A percentile compares a stretch with the other conserved stretches of the same genome.
These are phyloP conservation scores for Pocota personata DNA, from an alignment of 2,888 invertebrate genomes.

Conservation along the genomic window DNA sequence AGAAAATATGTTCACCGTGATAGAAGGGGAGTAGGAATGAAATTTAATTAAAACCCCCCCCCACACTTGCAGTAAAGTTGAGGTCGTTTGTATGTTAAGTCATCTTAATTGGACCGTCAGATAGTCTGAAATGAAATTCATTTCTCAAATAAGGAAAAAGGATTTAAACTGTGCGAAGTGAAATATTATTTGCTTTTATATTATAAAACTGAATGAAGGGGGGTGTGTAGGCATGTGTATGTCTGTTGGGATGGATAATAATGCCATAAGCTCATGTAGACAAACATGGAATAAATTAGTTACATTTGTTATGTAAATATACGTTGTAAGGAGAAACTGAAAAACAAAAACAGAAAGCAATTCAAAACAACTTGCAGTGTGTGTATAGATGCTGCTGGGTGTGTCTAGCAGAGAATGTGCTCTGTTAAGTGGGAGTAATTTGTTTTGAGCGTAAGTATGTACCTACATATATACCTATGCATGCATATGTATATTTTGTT, in stretches of 20 bases:
- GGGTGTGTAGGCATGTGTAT: neutral
- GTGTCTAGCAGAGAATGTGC: neutral
- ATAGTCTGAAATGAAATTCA: slow-evolving; percentile 31
- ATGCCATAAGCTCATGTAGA: slow-evolving; percentile 53
- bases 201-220: neutral
- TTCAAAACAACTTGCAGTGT: neutral
- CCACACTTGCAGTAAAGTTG: neutral
- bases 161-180: slow-evolving; percentile 28
- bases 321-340: neutral
- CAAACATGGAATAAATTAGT: slow-evolving; percentile 60
- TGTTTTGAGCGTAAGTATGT: neutral
- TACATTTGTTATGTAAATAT: slow-evolving; percentile 50
- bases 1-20: neutral
- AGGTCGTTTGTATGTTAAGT: slow-evolving; percentile 7
- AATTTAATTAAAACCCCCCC: slow-evolving; percentile 38
- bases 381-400: neutral
- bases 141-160: neutral
- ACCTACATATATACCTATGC: too few relatives aligned
- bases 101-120: slow-evolving; percentile 48
- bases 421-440: neutral
- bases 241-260: slow-evolving; percentile 36
- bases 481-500: neutral
- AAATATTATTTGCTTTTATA: slow-evolving; percentile 31
- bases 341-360: slow-evolving; percentile 6
- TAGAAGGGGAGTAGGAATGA: neutral